Percentiles rank a stretch among this genome's conserved stretches.
Evolutionary conservation across 2,113 vertebrate genomes (phyloP).

Genomic region (Tetraodon nigroviridis): DNA sequence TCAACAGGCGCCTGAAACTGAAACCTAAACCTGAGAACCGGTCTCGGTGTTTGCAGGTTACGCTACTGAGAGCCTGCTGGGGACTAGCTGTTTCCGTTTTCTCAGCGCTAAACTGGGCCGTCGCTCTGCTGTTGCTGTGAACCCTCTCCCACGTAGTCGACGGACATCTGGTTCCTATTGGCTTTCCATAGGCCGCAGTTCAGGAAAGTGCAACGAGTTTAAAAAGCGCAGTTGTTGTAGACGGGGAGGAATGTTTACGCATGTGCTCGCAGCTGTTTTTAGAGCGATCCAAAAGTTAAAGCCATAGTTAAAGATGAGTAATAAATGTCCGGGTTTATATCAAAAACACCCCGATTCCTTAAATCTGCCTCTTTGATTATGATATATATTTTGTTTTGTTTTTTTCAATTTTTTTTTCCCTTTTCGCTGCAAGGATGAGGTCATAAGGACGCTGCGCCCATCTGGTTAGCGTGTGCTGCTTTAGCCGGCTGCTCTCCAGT

Average conservation of each 20-base stretch:
- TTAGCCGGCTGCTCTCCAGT: conserved; percentile 7
- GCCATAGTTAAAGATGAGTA: conserved; percentile 25
- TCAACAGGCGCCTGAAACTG: conserved; percentile 36
- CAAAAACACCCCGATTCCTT: conserved; percentile 8
- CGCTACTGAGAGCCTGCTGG: conserved; percentile 24
- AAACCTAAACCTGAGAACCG: conserved; percentile 39
- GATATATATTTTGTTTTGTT: not conserved
- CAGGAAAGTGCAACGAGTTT: conserved; percentile 12
- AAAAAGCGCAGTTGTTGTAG: conserved; percentile 17
- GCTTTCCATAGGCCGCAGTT: conserved; percentile 20
- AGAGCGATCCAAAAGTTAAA: conserved; percentile 18
- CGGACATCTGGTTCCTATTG: conserved; percentile 52
- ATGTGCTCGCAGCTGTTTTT: conserved; percentile 25
- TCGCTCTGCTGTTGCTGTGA: conserved; percentile 18
- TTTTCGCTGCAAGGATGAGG: conserved; percentile 4
- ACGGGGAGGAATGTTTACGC: conserved; percentile 2
- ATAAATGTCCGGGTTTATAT: conserved; percentile 16
- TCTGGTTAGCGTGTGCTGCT: not conserved
- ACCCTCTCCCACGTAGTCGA: conserved; percentile 21
- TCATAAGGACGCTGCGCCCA: conserved; percentile 10
- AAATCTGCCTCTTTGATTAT: conserved; percentile 3
- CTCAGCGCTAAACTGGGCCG: conserved; percentile 6
- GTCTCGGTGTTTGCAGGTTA: not conserved
- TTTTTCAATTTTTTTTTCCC: not conserved
- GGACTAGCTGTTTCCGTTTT: conserved; percentile 41